Evolutionary conservation across 35 echinoderm and acorn worm genomes (phyloP), one percentile per base, ranked within the genome.

Genomic region (Apostichopus parvimensis): DNA sequence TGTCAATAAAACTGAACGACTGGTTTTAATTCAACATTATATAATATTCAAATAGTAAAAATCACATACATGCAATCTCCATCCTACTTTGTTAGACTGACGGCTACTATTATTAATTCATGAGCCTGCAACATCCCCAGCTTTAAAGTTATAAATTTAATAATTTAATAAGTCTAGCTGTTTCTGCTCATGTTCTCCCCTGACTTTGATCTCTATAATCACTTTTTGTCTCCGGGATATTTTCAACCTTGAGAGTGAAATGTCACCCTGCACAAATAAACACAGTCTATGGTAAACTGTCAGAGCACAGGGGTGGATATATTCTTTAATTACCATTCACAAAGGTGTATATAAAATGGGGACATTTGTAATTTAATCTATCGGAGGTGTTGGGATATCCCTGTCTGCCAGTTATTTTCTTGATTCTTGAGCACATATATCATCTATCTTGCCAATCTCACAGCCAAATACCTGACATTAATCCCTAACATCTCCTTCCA

Each of bases 371-470:
- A 75, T 24, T 75, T 22, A 20, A 75, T 75, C 71, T 9, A 12
- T 12, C n/a, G 1, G 71, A 75, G 71, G 71, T n/a, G 71, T 45
- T 1, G 26, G 71, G 71, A 75, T 75, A 13, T 75, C 71, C 64
- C 34, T 45, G 34, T 45, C 81, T 60, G 55, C 55, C 81, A 84
- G 81, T 59, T 84, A 59, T 58, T 84, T 45, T 45, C 53, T 58
- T 84, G 17, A 56, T 84, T 20, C 81, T 17, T 58, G 34, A 45
- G 34, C 34, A 45, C 34, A 45, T 45, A 45, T 45, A 45, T 45
- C 34, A 56, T 84, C 81, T 84, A 75, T 75, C 71, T 18, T 22
- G 17, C 71, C 71, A 75, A 75, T 75, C 17, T 84, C 6, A 45
- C 34, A 0, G 0, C 34, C 34, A 57, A 54, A 21, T 84, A 84